phyloP scores from a whole-genome alignment of 2,888 invertebrate genomes.

The Drosophila acutilabella region DNA sequence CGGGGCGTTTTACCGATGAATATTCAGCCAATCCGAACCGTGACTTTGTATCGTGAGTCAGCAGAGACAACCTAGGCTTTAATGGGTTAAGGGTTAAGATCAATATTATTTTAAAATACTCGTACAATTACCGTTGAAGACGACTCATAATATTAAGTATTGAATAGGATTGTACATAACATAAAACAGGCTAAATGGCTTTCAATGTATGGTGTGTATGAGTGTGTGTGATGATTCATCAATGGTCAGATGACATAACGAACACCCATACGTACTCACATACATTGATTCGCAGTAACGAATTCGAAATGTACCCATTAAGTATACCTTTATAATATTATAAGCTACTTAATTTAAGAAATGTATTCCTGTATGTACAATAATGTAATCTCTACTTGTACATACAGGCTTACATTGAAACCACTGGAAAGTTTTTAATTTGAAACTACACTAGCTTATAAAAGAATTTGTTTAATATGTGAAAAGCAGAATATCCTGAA shows the following conservation, averaged over 20 bases:
- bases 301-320: background rate
- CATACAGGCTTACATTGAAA: too few species aligned
- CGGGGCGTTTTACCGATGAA: slow-evolving; percentile 84
- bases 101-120: slow-evolving; percentile 1
- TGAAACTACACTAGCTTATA: too few species aligned
- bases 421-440: too few species aligned
- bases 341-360: too few species aligned
- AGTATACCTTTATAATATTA: too few species aligned
- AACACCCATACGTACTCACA: background rate
- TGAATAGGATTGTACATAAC: background rate
- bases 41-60: slow-evolving; percentile 84
- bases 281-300: background rate
- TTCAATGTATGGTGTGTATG: background rate
- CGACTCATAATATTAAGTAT: background rate
- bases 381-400: too few species aligned
- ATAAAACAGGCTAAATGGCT: too few species aligned
- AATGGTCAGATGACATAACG: slow-evolving; percentile 2
- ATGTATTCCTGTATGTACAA: too few species aligned
- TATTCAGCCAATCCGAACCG: slow-evolving; percentile 81
- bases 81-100: slow-evolving; percentile 6
- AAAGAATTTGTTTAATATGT: background rate
- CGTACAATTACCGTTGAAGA: background rate
- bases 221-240: background rate
- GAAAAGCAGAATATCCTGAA: background rate
- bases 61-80: background rate